These are phyloP conservation scores for Thaumatotibia leucotreta DNA, from an alignment of 1,140 invertebrate genomes.

Conservation along the genomic window DNA sequence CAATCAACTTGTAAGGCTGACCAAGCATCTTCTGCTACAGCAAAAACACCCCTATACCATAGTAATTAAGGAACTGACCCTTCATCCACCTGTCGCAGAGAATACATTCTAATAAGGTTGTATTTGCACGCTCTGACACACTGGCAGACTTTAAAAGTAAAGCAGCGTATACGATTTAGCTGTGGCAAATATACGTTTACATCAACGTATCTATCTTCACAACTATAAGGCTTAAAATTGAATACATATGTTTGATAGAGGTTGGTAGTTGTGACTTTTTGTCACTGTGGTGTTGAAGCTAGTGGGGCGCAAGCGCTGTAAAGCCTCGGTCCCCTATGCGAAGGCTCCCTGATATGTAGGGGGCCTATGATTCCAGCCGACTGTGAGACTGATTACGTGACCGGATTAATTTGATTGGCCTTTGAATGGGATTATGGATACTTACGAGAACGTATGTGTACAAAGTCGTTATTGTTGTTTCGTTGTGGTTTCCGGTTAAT, in stretches of 20 bases:
- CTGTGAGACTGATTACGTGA: background rate
- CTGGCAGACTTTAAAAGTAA: background rate
- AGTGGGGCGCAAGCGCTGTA: background rate
- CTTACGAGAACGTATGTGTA: too few relatives aligned
- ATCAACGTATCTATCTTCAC: background rate
- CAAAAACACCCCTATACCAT: background rate
- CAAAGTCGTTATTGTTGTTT: background rate
- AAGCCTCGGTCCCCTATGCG: background rate
- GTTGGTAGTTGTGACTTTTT: background rate
- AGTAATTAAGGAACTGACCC: background rate
- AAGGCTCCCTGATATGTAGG: background rate
- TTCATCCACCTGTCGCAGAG: conserved; percentile 1
- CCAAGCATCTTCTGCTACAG: background rate
- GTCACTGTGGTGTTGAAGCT: background rate
- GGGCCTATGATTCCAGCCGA: background rate
- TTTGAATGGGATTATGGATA: background rate
- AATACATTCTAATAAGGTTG: conserved; percentile 10
- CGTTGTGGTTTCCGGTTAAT: background rate
- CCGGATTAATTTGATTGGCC: background rate
- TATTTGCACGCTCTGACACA: conserved; percentile 4
- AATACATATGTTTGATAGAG: background rate
- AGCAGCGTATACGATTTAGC: background rate
- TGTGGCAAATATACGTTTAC: background rate
- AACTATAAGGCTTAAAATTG: background rate
- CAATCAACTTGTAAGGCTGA: background rate